Percentiles rank a stretch among this genome's conserved stretches.
These are phyloP conservation scores for Tachystola acroxantha DNA, from an alignment of 2,888 invertebrate genomes.

Conservation along the genomic window DNA sequence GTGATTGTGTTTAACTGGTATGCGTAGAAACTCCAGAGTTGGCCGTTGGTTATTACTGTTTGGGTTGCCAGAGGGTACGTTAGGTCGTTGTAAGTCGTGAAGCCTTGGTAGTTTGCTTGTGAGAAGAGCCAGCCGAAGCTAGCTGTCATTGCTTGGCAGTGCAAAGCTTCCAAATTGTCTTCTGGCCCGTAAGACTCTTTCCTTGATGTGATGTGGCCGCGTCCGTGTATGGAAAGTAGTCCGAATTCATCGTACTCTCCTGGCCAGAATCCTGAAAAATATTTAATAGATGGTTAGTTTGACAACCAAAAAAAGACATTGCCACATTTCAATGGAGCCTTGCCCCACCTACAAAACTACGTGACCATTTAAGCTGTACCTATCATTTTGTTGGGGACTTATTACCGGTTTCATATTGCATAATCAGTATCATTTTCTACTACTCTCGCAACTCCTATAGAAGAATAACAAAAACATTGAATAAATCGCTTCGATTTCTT, in stretches of 20 bases:
- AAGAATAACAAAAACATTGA: too few species aligned
- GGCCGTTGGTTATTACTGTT: constrained; percentile 92
- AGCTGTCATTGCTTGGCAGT: constrained; percentile 85
- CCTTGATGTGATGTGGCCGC: constrained; percentile 78
- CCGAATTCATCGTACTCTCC: constrained; percentile 89
- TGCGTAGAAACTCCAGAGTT: constrained; percentile 89
- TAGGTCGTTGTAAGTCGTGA: constrained; percentile 92
- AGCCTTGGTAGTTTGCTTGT: constrained; percentile 91
- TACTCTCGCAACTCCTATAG: too few species aligned
- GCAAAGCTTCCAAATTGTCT: constrained; percentile 81
- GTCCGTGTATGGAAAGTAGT: constrained; percentile 84
- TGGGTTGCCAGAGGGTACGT: constrained; percentile 95
- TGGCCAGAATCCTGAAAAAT: constrained; percentile 87
- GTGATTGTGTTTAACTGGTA: constrained; percentile 95
- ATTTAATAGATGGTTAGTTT: neutral
- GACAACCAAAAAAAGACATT: neutral
- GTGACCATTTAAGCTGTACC: too few species aligned
- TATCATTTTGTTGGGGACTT: too few species aligned
- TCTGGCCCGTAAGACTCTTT: constrained; percentile 65
- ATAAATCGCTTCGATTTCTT: too few species aligned
- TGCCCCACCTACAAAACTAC: too few species aligned
- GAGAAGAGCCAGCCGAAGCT: constrained; percentile 89
- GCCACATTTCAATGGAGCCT: too few species aligned
- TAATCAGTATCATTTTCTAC: too few species aligned
- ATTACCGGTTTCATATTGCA: too few species aligned